Conservation (phyloP, 2,888 invertebrate species). For the Leptodirus hochenwartii region DNA sequence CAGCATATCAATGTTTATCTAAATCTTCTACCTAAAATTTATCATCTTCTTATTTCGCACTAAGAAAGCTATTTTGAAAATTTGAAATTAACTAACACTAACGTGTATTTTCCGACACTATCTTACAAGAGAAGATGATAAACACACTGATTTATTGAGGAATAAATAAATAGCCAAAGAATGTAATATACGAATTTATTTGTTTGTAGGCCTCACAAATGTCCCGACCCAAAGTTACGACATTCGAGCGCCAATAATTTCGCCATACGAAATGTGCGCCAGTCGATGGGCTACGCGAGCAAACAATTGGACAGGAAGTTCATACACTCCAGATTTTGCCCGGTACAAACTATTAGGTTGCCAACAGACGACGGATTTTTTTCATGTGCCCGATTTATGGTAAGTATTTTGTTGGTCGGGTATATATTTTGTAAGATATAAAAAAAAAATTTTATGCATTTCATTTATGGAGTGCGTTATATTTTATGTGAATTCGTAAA, state of each 20-base stretch:
- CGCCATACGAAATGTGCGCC: slow-evolving; percentile 38
- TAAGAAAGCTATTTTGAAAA: no score
- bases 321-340: slow-evolving; percentile 68
- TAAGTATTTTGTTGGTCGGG: slow-evolving; percentile 12
- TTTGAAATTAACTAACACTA: no score
- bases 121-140: no score
- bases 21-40: no score
- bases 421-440: not conserved
- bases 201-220: slow-evolving; percentile 69
- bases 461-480: no score
- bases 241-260: slow-evolving; percentile 52
- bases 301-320: slow-evolving; percentile 58
- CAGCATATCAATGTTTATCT: no score
- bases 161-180: no score
- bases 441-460: no score
- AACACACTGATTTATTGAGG: no score
- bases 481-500: no score
- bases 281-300: slow-evolving; percentile 35
- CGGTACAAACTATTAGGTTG: slow-evolving; percentile 51
- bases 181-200: slow-evolving; percentile 4
- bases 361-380: slow-evolving; percentile 56
- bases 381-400: slow-evolving; percentile 34
- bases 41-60: no score
- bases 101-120: no score
- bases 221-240: slow-evolving; percentile 70